Percentiles rank a stretch among this genome's conserved stretches.
phyloP scores from a whole-genome alignment of 37 sponge, comb jelly and placozoan genomes.

The Tethya wilhelma region DNA sequence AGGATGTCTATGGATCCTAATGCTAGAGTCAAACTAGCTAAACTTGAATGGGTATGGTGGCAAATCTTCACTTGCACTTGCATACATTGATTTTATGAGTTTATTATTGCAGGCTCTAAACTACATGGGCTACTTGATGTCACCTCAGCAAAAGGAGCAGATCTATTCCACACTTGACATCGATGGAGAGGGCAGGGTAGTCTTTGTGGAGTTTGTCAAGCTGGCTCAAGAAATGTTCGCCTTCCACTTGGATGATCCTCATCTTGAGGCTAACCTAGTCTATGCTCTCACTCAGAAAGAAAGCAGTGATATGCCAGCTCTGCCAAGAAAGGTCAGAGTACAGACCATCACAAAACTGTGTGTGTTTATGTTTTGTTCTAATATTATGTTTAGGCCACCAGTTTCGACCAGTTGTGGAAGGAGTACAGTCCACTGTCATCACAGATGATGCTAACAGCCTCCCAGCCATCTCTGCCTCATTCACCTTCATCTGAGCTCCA shows the following conservation, averaged over 20 bases:
- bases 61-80: too few species aligned
- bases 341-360: too few species aligned
- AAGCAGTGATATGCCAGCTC: conserved; percentile 46
- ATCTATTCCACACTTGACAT: conserved; percentile 45
- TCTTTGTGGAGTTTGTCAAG: conserved; percentile 59
- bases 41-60: conserved; percentile 76
- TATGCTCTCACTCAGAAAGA: conserved; percentile 64
- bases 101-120: conserved; percentile 46
- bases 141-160: conserved; percentile 39
- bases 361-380: too few species aligned
- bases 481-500: conserved; percentile 1
- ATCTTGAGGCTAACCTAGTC: conserved; percentile 48
- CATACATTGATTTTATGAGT: too few species aligned
- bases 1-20: conserved; percentile 69
- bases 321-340: conserved; percentile 47
- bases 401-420: conserved; percentile 28
- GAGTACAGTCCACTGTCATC: conserved; percentile 4
- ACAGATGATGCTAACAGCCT: conserved; percentile 11
- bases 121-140: conserved; percentile 60
- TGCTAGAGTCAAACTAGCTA: conserved; percentile 48
- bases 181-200: conserved; percentile 67
- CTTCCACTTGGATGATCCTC: conserved; percentile 50
- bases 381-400: conserved; percentile 30
- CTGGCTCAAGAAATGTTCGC: conserved; percentile 75
- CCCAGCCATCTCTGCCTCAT: conserved; percentile 15